Evolutionary conservation across 1,140 invertebrate species (phyloP).

Genomic region (Atopsyche davidsoni): DNA sequence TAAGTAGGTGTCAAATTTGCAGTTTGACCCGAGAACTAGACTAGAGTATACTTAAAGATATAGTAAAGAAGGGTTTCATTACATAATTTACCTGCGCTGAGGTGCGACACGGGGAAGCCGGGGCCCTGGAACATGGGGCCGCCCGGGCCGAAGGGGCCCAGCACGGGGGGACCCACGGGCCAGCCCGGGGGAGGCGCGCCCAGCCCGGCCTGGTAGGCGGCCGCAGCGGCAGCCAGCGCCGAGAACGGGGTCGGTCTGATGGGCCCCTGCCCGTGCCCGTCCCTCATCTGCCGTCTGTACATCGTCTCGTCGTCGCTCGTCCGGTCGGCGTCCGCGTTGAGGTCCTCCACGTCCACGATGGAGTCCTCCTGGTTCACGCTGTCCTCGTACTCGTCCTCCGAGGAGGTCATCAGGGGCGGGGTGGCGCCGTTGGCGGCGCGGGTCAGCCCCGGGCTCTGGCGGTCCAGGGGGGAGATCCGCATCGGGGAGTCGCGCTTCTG

Average conservation of each 20-base stretch:
- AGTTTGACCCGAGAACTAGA: too few relatives aligned
- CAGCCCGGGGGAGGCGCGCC: slow-evolving; percentile 42
- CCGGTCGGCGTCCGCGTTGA: slow-evolving; percentile 48
- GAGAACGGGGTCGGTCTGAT: slow-evolving; percentile 62
- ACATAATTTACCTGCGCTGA: slow-evolving; percentile 50
- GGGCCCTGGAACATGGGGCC: slow-evolving; percentile 50
- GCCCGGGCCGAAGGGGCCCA: slow-evolving; percentile 40
- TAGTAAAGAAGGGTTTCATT: too few relatives aligned
- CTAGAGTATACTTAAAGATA: too few relatives aligned
- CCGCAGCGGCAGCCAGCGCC: slow-evolving; percentile 57
- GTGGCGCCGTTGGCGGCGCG: slow-evolving; percentile 29
- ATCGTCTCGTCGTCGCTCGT: slow-evolving; percentile 37
- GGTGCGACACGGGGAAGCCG: slow-evolving; percentile 53
- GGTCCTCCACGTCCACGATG: slow-evolving; percentile 62
- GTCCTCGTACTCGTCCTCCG: slow-evolving; percentile 58
- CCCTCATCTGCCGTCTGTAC: slow-evolving; percentile 37
- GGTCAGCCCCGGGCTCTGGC: slow-evolving; percentile 39
- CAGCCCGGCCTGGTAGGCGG: slow-evolving; percentile 51
- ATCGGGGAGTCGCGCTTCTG: slow-evolving; percentile 35
- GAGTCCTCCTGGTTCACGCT: slow-evolving; percentile 58
- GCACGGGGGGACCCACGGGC: slow-evolving; percentile 41
- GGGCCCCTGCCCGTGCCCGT: slow-evolving; percentile 48
- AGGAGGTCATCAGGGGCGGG: slow-evolving; percentile 39
- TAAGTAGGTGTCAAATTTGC: too few relatives aligned
- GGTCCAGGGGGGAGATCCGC: slow-evolving; percentile 35